Conservation (phyloP, 2,113 vertebrate genomes). For the Cricetomys ansorgei region DNA sequence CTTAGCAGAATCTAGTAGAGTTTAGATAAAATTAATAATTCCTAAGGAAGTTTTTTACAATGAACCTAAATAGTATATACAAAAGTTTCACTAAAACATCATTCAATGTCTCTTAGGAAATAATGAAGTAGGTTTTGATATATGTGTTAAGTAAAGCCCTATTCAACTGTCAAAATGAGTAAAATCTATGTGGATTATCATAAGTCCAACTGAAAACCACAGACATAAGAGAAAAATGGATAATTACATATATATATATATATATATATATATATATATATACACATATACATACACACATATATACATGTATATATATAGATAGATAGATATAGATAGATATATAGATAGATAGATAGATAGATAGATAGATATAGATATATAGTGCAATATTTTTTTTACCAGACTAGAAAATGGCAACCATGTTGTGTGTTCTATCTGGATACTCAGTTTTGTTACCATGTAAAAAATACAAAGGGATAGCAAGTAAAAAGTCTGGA, state of each 20-base stretch:
- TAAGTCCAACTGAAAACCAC: neutral
- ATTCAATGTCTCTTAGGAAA: neutral
- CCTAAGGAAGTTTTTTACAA: neutral
- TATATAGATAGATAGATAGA: no score
- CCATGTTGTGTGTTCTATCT: neutral
- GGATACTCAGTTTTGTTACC: neutral
- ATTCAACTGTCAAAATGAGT: neutral
- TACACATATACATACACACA: no score
- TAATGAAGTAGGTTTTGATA: neutral
- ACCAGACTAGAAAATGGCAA: neutral
- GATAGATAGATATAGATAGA: no score
- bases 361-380: no score
- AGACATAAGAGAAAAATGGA: neutral
- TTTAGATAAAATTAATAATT: constrained; percentile 6
- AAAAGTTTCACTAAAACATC: neutral
- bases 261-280: no score
- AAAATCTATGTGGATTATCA: neutral
- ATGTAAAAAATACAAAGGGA: neutral
- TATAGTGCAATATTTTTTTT: neutral
- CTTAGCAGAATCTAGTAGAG: neutral
- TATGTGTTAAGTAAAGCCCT: neutral
- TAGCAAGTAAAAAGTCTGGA: neutral
- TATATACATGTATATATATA: no score
- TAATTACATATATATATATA: no score
- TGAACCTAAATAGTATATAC: neutral